These are phyloP conservation scores for Ploceus nigricollis DNA, from an alignment of 2,113 vertebrate genomes.

Conservation along the genomic window DNA sequence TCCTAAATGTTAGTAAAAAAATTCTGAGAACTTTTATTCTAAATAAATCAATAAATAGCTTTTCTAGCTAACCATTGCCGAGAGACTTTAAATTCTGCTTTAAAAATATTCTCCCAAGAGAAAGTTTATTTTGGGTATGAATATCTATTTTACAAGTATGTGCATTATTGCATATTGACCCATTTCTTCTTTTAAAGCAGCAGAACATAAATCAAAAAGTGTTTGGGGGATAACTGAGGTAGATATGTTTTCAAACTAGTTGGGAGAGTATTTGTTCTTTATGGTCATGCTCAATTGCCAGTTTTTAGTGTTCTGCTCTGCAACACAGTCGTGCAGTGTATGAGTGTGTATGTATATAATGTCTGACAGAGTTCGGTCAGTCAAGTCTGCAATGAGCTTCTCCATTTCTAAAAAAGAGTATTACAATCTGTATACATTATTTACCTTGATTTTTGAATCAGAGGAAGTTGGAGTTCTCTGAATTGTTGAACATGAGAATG, in stretches of 20 bases:
- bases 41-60: slow-evolving; percentile 44
- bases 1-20: slow-evolving; percentile 50
- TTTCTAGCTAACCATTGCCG: slow-evolving; percentile 28
- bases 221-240: slow-evolving; percentile 63
- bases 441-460: neutral
- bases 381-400: neutral
- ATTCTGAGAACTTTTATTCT: slow-evolving; percentile 55
- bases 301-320: neutral
- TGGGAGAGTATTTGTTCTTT: slow-evolving; percentile 45
- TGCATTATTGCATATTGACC: slow-evolving; percentile 72
- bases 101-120: slow-evolving; percentile 70
- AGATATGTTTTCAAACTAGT: slow-evolving; percentile 55
- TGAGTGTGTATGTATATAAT: neutral
- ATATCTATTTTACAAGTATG: slow-evolving; percentile 61
- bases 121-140: slow-evolving; percentile 68
- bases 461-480: neutral
- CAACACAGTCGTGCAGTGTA: neutral
- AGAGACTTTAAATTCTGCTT: slow-evolving; percentile 56
- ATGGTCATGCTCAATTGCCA: slow-evolving; percentile 28
- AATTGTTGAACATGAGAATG: neutral
- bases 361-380: neutral
- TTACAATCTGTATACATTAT: neutral
- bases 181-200: slow-evolving; percentile 71
- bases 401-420: neutral
- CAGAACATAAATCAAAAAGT: slow-evolving; percentile 56